Percentiles rank a stretch among this genome's conserved stretches.
Conservation (phyloP, 2,888 invertebrate genomes). For the Andrena flavipes region DNA sequence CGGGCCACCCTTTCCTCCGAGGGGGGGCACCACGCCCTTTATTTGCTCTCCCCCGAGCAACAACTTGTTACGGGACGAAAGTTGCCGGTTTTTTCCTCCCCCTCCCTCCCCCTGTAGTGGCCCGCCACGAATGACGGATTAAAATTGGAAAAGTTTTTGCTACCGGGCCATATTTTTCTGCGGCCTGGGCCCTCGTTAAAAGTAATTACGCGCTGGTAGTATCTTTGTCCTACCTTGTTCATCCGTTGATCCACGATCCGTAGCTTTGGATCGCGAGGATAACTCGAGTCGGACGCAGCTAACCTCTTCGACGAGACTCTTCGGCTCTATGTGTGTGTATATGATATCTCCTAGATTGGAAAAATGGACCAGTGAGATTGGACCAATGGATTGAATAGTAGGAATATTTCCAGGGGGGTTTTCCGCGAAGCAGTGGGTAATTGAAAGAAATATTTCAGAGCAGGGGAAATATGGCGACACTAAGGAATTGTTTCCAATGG, state of each 20-base stretch:
- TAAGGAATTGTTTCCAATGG: too few relatives aligned
- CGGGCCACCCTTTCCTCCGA: constrained; percentile 45
- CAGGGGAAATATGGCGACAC: too few relatives aligned
- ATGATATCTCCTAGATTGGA: background rate
- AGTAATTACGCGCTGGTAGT: constrained; percentile 68
- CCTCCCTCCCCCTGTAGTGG: constrained; percentile 12
- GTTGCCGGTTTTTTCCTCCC: constrained; percentile 66
- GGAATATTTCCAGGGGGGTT: too few relatives aligned
- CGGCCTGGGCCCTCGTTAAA: constrained; percentile 71
- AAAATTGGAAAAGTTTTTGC: constrained; percentile 79
- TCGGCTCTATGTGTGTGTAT: background rate
- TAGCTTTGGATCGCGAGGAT: constrained; percentile 33
- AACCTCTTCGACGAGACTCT: constrained; percentile 19
- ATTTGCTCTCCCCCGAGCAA: constrained; percentile 69
- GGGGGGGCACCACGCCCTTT: constrained; percentile 65
- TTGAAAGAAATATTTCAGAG: background rate
- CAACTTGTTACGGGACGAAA: constrained; percentile 76
- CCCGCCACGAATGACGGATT: constrained; percentile 77
- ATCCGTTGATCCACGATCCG: constrained; percentile 45
- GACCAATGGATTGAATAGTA: background rate
- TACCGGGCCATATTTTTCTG: constrained; percentile 74
- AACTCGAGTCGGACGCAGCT: background rate
- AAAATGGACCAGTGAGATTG: background rate
- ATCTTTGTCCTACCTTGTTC: constrained; percentile 56
- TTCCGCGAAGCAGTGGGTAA: too few relatives aligned